phyloP scores from a whole-genome alignment of 2,113 vertebrate genomes.

The Xiphophorus couchianus region DNA sequence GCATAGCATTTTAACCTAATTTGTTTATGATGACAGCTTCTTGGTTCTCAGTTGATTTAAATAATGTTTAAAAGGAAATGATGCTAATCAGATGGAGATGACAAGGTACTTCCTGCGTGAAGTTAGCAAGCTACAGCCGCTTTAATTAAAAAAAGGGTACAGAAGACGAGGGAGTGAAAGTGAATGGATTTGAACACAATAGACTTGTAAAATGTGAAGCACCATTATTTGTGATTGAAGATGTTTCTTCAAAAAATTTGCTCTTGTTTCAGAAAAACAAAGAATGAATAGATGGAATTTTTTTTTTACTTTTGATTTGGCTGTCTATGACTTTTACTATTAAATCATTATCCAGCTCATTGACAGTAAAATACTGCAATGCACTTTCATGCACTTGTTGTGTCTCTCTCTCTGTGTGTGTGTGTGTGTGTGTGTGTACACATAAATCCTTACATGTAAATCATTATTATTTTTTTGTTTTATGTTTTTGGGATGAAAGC shows the following conservation, averaged over 20 bases:
- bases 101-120: too few species aligned
- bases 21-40: too few species aligned
- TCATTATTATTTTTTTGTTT: not conserved
- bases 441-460: not conserved
- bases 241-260: not conserved
- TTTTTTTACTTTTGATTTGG: not conserved
- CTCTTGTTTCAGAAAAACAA: not conserved
- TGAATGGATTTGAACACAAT: not conserved
- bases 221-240: not conserved
- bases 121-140: too few species aligned
- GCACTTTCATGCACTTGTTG: conserved; percentile 14
- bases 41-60: too few species aligned
- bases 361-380: conserved; percentile 16
- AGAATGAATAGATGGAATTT: not conserved
- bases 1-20: too few species aligned
- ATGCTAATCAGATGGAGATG: too few species aligned
- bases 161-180: not conserved
- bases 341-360: not conserved
- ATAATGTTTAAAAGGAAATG: too few species aligned
- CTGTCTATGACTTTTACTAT: not conserved
- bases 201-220: not conserved
- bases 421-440: not conserved
- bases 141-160: not conserved
- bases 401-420: not conserved
- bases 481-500: not conserved